A percentile compares a stretch with the other conserved stretches of the same genome.
Evolutionary conservation across 2,888 invertebrate genomes (phyloP).

Genomic region (Leptopterna dolabrata): DNA sequence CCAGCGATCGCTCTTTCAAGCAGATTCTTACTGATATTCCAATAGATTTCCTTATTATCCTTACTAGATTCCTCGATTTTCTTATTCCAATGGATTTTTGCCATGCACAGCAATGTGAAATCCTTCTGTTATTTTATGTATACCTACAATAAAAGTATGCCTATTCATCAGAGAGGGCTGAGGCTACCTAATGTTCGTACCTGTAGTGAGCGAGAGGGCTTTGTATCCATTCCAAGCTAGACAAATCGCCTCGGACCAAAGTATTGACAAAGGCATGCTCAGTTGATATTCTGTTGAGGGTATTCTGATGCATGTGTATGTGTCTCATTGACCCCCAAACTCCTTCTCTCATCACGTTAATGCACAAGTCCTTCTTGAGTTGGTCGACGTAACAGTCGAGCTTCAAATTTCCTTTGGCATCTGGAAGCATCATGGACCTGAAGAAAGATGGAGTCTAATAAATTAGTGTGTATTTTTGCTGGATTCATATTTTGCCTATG

Average conservation of each 20-base stretch:
- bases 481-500: too few species aligned
- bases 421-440: constrained; percentile 68
- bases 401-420: constrained; percentile 73
- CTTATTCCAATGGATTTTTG: too few species aligned
- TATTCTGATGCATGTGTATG: constrained; percentile 65
- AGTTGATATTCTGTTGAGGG: constrained; percentile 68
- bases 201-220: constrained; percentile 70
- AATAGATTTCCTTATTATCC: not conserved
- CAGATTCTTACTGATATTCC: too few species aligned
- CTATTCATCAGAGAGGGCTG: too few species aligned
- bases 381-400: constrained; percentile 72
- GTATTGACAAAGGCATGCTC: constrained; percentile 97
- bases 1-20: too few species aligned
- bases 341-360: constrained; percentile 83
- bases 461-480: too few species aligned
- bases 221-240: constrained; percentile 93
- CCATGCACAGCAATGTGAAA: not conserved
- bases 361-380: constrained; percentile 80
- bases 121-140: too few species aligned
- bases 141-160: too few species aligned
- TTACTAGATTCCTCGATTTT: too few species aligned
- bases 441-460: not conserved
- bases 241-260: constrained; percentile 90
- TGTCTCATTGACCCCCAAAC: constrained; percentile 75
- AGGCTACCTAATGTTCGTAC: not conserved